phyloP scores from a whole-genome alignment of 2,888 invertebrate genomes.

The Tenthredo livida region DNA sequence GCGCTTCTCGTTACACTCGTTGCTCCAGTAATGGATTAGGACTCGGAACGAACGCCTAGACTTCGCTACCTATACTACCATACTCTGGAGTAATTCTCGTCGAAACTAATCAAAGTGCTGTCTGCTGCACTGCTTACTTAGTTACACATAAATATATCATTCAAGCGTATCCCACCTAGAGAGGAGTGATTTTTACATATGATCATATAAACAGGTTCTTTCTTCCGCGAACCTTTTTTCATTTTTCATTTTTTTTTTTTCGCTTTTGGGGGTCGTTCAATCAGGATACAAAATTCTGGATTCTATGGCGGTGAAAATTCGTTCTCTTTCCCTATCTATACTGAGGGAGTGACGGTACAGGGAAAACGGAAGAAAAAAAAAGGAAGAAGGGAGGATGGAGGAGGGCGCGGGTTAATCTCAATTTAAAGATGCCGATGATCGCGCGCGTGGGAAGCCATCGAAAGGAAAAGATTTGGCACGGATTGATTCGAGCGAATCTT shows the following conservation, averaged over 20 bases:
- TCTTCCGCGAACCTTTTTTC: background rate
- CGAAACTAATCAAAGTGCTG: slow-evolving; percentile 40
- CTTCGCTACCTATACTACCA: background rate
- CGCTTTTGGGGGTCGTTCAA: background rate
- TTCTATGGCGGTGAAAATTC: slow-evolving; percentile 28
- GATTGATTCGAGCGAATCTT: slow-evolving; percentile 40
- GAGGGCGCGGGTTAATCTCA: slow-evolving; percentile 39
- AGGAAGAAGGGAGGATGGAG: background rate
- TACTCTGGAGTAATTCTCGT: background rate
- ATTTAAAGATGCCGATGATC: slow-evolving; percentile 45
- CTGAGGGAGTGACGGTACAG: background rate
- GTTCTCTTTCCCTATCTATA: background rate
- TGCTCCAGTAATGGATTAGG: slow-evolving; percentile 42
- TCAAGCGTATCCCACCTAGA: background rate
- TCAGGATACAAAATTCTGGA: background rate
- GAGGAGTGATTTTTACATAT: background rate
- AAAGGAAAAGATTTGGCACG: slow-evolving; percentile 31
- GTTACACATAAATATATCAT: background rate
- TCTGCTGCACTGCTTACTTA: background rate
- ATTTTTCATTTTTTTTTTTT: background rate
- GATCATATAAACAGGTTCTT: background rate
- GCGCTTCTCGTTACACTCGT: slow-evolving; percentile 41
- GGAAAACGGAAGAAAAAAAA: background rate
- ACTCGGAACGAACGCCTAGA: slow-evolving; percentile 8
- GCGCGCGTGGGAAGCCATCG: background rate